Evolutionary conservation across 2,113 vertebrate genomes (phyloP).

Genomic region (Apus apus): DNA sequence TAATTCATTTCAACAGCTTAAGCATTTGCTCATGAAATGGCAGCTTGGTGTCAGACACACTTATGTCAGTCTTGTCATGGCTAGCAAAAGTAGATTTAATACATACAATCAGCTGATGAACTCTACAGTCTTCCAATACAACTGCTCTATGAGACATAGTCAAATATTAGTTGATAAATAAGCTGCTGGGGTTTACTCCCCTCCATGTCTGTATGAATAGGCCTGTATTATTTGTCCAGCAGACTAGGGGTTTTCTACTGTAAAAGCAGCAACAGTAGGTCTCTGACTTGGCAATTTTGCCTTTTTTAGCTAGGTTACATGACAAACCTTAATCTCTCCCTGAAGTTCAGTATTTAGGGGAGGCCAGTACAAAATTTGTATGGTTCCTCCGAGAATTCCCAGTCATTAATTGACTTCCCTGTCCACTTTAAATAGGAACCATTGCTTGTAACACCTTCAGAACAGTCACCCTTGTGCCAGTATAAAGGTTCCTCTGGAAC

Average conservation of each 20-base stretch:
- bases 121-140: background rate
- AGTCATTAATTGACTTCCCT: background rate
- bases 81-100: conserved; percentile 7
- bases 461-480: background rate
- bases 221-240: background rate
- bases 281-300: background rate
- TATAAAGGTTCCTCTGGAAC: background rate
- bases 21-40: conserved; percentile 11
- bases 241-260: background rate
- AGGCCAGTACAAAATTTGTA: background rate
- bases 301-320: background rate
- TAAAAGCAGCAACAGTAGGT: background rate
- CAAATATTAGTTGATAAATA: background rate
- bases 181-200: background rate
- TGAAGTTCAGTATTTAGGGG: background rate
- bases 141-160: background rate
- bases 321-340: background rate
- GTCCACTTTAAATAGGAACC: background rate
- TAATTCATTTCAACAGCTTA: conserved; percentile 25
- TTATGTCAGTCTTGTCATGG: background rate
- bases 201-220: background rate
- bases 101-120: background rate
- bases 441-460: background rate
- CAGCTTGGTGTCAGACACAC: conserved; percentile 23
- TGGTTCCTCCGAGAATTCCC: background rate